Percentiles rank a stretch among this genome's conserved stretches.
Evolutionary conservation across 2,113 vertebrate genomes (phyloP).

Genomic region (Hiodon tergisus): DNA sequence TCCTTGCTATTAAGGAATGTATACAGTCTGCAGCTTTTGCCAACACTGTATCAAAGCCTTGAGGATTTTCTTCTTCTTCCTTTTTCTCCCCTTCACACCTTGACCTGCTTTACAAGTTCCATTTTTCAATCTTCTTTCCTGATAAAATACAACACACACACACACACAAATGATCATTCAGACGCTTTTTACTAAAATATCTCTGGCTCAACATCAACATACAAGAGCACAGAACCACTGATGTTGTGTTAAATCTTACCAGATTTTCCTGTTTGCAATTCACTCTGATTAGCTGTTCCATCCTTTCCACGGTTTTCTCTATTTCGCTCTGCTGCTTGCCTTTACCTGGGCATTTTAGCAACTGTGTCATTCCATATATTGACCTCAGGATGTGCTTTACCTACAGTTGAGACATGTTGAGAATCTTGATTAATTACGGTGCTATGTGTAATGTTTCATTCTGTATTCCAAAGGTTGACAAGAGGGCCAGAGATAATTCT

Average conservation of each 20-base stretch:
- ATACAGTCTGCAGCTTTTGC: conserved; percentile 57
- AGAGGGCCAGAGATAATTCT: not conserved
- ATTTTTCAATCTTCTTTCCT: conserved; percentile 38
- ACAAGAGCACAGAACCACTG: not conserved
- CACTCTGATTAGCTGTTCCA: conserved; percentile 51
- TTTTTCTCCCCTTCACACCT: conserved; percentile 47
- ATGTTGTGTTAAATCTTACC: conserved; percentile 37
- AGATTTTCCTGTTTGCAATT: conserved; percentile 48
- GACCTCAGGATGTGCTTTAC: conserved; percentile 48
- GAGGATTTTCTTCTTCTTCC: conserved; percentile 40
- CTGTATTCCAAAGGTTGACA: not conserved
- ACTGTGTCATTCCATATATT: conserved; percentile 53
- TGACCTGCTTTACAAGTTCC: conserved; percentile 37
- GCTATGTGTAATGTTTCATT: not conserved
- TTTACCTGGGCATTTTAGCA: conserved; percentile 45
- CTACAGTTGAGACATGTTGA: conserved; percentile 31
- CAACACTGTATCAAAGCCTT: conserved; percentile 54
- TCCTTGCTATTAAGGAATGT: conserved; percentile 20
- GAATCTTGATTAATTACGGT: no score
- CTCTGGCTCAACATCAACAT: not conserved
- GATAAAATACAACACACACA: conserved; percentile 20
- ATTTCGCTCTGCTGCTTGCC: conserved; percentile 30
- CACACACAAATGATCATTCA: not conserved
- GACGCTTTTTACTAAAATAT: not conserved
- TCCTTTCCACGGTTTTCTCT: conserved; percentile 44